These are phyloP conservation scores for Apis florea DNA, from an alignment of 1,140 invertebrate genomes.

Conservation along the genomic window DNA sequence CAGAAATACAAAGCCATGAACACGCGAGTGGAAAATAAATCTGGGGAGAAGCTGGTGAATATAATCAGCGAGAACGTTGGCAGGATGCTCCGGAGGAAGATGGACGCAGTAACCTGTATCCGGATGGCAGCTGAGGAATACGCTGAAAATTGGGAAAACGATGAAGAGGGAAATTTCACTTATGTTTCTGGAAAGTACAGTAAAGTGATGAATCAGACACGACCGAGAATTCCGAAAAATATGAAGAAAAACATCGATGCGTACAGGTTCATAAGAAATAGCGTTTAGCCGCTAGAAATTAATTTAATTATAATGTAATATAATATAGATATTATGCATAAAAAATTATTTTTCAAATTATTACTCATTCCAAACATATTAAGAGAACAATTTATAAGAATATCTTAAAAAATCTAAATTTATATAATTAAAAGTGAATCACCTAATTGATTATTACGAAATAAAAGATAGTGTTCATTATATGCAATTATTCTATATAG, in stretches of 20 bases:
- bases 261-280: conserved; percentile 64
- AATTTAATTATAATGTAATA: too few relatives aligned
- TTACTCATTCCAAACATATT: too few relatives aligned
- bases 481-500: background rate
- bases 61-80: conserved; percentile 88
- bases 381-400: too few relatives aligned
- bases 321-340: too few relatives aligned
- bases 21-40: conserved; percentile 86
- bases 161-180: conserved; percentile 74
- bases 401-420: too few relatives aligned
- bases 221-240: conserved; percentile 51
- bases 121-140: conserved; percentile 84
- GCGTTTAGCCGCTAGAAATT: background rate
- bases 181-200: conserved; percentile 89
- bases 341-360: too few relatives aligned
- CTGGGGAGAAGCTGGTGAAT: conserved; percentile 87
- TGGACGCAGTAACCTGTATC: conserved; percentile 91
- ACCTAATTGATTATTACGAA: background rate
- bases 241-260: conserved; percentile 47
- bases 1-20: conserved; percentile 89
- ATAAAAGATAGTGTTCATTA: background rate
- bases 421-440: background rate
- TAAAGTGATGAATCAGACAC: conserved; percentile 66
- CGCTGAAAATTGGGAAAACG: conserved; percentile 82
- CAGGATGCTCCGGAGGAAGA: conserved; percentile 89